phyloP scores from a whole-genome alignment of 2,888 invertebrate genomes.

The Oasisia sp. region DNA sequence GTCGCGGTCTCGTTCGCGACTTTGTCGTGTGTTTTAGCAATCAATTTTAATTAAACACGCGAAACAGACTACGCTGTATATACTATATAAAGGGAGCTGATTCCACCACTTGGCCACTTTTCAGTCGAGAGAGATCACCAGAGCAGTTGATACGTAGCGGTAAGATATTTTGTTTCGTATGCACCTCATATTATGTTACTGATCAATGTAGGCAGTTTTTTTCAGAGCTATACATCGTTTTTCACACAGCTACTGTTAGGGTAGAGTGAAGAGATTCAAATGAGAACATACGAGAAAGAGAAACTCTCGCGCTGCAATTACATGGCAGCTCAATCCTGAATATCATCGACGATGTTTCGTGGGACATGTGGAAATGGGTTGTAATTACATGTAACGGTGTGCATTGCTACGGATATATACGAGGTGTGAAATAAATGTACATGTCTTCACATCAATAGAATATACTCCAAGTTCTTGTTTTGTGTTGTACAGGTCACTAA shows the following conservation, averaged over 20 bases:
- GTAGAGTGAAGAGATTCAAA: too few species aligned
- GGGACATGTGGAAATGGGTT: too few species aligned
- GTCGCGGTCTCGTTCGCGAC: too few species aligned
- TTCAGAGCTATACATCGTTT: too few species aligned
- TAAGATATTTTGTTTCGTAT: neutral
- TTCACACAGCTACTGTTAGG: too few species aligned
- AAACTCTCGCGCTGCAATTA: too few species aligned
- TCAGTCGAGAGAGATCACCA: conserved; percentile 8
- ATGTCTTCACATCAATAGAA: too few species aligned
- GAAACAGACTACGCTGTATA: neutral
- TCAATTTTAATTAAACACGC: neutral
- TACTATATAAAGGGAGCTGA: neutral
- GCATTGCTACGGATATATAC: neutral
- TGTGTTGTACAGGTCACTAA: neutral
- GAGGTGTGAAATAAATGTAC: neutral
- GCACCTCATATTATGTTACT: neutral
- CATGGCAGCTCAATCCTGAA: too few species aligned
- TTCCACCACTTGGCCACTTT: neutral
- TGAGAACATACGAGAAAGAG: too few species aligned
- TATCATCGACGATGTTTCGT: too few species aligned
- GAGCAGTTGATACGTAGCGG: neutral
- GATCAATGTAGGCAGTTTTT: neutral
- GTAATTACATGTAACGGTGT: too few species aligned
- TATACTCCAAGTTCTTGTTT: neutral
- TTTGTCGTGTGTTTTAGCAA: too few species aligned